These are phyloP conservation scores for Eupithecia vulgata DNA, from an alignment of 2,888 invertebrate genomes.

Conservation along the genomic window DNA sequence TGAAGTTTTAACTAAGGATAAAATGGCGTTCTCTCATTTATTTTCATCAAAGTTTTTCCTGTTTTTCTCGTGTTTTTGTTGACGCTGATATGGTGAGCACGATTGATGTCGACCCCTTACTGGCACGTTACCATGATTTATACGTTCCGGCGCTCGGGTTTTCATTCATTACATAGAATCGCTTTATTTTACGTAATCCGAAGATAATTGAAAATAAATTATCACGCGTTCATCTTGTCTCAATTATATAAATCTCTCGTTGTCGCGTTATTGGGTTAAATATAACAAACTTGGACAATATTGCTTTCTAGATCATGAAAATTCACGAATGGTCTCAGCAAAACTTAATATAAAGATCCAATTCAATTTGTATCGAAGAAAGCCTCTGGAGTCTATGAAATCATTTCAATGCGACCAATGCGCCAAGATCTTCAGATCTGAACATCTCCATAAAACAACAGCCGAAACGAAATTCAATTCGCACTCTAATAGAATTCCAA, in stretches of 20 bases:
- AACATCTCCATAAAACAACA: conserved; percentile 37
- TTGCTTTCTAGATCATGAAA: conserved; percentile 8
- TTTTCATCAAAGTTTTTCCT: conserved; percentile 50
- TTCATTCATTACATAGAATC: conserved; percentile 25
- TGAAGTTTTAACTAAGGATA: conserved; percentile 9
- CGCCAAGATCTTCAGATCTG: conserved; percentile 21
- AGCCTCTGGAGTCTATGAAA: conserved; percentile 14
- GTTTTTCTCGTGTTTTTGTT: conserved; percentile 67
- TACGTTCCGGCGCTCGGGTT: conserved; percentile 42
- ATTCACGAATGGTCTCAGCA: conserved; percentile 7
- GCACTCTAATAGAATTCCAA: conserved; percentile 41
- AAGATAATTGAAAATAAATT: conserved; percentile 25
- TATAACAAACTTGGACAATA: background rate
- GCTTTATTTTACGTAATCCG: conserved; percentile 19
- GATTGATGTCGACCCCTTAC: conserved; percentile 66
- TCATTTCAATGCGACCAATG: conserved; percentile 30
- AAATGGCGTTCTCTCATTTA: conserved; percentile 29
- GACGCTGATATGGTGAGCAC: conserved; percentile 64
- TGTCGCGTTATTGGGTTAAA: background rate
- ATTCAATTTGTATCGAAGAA: conserved; percentile 27
- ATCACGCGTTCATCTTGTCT: background rate
- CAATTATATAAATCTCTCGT: background rate
- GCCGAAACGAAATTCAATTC: conserved; percentile 32
- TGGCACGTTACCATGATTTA: conserved; percentile 72
- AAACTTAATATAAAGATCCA: conserved; percentile 16